Conservation (phyloP, 2,888 invertebrate genomes). For the Spodoptera picta region DNA sequence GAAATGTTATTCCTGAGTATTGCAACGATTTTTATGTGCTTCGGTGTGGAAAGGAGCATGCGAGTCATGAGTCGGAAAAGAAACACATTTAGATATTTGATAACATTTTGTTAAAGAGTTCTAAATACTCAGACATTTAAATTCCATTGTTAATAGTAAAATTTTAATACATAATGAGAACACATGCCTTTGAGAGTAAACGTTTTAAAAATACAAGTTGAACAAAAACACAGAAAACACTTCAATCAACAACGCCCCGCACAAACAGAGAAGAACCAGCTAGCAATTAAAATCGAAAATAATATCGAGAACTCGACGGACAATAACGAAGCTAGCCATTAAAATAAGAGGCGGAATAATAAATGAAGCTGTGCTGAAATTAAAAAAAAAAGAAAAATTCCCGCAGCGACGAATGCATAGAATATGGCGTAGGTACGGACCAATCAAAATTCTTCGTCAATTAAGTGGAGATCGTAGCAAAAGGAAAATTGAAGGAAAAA, state of each 20-base stretch:
- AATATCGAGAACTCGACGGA: constrained; percentile 79
- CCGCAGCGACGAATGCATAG: constrained; percentile 83
- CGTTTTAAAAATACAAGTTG: constrained; percentile 56
- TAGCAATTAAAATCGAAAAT: constrained; percentile 83
- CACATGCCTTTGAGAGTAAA: constrained; percentile 42
- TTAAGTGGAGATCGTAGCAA: constrained; percentile 86
- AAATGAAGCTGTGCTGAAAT: constrained; percentile 80
- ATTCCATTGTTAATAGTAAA: constrained; percentile 21
- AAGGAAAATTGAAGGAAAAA: constrained; percentile 88
- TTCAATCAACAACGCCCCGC: constrained; percentile 67
- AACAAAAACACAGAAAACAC: constrained; percentile 65
- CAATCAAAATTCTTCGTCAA: constrained; percentile 89
- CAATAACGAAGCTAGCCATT: constrained; percentile 87
- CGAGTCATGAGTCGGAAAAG: neutral
- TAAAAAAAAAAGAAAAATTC: constrained; percentile 67
- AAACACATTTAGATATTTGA: neutral
- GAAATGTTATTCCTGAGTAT: constrained; percentile 75
- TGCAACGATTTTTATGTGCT: constrained; percentile 43
- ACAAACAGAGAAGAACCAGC: constrained; percentile 67
- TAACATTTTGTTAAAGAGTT: neutral
- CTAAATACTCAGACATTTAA: constrained; percentile 4
- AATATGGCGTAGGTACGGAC: constrained; percentile 82
- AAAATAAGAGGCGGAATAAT: constrained; percentile 87
- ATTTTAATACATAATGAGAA: constrained; percentile 43
- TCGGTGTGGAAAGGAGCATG: constrained; percentile 34